A percentile compares a stretch with the other conserved stretches of the same genome.
Conservation (phyloP, 2,113 vertebrate species). For the Caloenas nicobarica region DNA sequence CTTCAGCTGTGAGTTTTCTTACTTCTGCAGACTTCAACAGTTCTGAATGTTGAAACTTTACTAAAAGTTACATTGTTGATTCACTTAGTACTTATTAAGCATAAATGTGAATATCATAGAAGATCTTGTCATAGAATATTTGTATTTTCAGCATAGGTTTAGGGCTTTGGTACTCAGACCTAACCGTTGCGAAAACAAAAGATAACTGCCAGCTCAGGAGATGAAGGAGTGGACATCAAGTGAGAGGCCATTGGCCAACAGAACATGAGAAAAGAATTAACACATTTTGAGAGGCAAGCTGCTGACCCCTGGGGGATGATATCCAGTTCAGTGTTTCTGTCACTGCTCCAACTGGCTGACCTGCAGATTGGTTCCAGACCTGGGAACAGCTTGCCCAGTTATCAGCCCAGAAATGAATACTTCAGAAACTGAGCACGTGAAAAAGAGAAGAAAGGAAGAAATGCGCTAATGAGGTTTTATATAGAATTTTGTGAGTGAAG, state of each 20-base stretch:
- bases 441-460: background rate
- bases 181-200: background rate
- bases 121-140: background rate
- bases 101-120: background rate
- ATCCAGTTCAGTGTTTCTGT: conserved; percentile 34
- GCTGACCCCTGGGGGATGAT: background rate
- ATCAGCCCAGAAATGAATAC: background rate
- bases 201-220: background rate
- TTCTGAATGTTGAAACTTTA: background rate
- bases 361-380: conserved; percentile 21
- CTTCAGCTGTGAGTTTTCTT: background rate
- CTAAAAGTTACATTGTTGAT: background rate
- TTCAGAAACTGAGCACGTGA: background rate
- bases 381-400: conserved; percentile 19
- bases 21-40: background rate
- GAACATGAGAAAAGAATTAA: conserved; percentile 35
- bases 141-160: background rate
- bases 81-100: background rate
- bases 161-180: background rate
- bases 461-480: background rate
- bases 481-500: background rate
- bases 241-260: background rate
- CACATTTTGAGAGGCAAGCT: background rate
- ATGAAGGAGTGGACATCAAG: background rate
- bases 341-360: conserved; percentile 23